Evolutionary conservation across 2,888 invertebrate species (phyloP), one percentile per base, ranked within the genome.

Genomic region (Orchesellides sinensis): DNA sequence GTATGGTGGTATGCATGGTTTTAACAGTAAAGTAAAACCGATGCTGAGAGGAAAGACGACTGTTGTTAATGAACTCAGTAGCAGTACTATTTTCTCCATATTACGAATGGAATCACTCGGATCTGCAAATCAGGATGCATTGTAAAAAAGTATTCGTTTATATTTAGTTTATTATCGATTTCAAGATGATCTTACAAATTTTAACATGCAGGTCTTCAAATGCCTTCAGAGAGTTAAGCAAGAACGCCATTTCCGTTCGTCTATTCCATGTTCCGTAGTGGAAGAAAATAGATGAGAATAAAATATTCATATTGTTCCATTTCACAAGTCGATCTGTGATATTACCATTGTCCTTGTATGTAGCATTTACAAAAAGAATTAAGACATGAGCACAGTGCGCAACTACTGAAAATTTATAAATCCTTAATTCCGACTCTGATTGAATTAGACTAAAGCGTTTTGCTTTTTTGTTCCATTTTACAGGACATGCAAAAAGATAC

Each of bases 261-360:
- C 19, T 21, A 1, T 47, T 5, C 45, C 25, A 23, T 1, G 25
- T 25, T 14, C 45, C 66, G 10, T 12, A 25, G 8, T 45, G 45
- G 12, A 66, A 66, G 35, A 66, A 66, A 0, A 66, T 47, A 12
- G 66, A 66, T 0, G 47, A 66, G 2, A 66, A 2, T 2, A 66
- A 47, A 23, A 66, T n/a, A 1, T 47, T 4, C 2, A 66, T 12
- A 14, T 45, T 66, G 47, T 66, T 45, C 66, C 66, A 66, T 14
- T 66, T 47, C 4, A 66, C n/a, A 25, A 66, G 66, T n/a, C n/a
- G 45, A 4, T n/a, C 17, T 3, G 47, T 45, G 2, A 66, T 12
- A 21, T 17, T 47, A 2, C 12, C 0, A n/a, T 1, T 45, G 14
- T 23, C 10, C 25, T 23, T 23, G 23, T 25, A 23, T 12, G 27